These are phyloP conservation scores for Petrocephalus sullivani DNA, from an alignment of 2,797 vertebrate species.

Conservation along the genomic window DNA sequence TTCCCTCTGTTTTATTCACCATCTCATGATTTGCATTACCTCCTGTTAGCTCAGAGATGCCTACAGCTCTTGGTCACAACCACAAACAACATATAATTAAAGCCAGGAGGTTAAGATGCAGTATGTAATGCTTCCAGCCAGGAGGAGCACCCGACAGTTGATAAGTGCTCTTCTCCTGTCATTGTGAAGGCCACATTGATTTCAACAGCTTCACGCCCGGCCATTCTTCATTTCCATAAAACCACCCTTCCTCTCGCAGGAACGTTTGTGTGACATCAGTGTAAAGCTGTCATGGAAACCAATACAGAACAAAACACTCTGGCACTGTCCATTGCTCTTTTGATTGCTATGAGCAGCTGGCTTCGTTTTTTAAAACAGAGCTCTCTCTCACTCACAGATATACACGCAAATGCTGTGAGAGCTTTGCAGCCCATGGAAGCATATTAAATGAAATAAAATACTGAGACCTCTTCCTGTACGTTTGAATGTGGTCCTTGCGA, in stretches of 20 bases:
- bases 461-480: background rate
- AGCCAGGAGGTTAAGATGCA: background rate
- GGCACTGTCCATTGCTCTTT: background rate
- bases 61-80: background rate
- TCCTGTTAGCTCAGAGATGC: background rate
- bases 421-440: background rate
- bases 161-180: background rate
- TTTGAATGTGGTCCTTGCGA: background rate
- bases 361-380: conserved; percentile 14
- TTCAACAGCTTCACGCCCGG: background rate
- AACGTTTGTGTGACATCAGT: conserved; percentile 16
- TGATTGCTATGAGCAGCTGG: conserved; percentile 18
- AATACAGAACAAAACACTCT: conserved; percentile 13
- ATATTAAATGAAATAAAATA: background rate
- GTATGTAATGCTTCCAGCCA: background rate
- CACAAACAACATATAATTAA: background rate
- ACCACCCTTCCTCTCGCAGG: background rate
- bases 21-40: background rate
- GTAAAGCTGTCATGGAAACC: conserved; percentile 13
- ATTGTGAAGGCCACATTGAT: background rate
- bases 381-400: background rate
- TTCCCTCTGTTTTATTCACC: background rate
- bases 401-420: background rate
- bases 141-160: background rate
- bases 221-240: background rate